A percentile compares a stretch with the other conserved stretches of the same genome.
phyloP scores from a whole-genome alignment of 2,888 invertebrate genomes.

The Bombylius discolor region DNA sequence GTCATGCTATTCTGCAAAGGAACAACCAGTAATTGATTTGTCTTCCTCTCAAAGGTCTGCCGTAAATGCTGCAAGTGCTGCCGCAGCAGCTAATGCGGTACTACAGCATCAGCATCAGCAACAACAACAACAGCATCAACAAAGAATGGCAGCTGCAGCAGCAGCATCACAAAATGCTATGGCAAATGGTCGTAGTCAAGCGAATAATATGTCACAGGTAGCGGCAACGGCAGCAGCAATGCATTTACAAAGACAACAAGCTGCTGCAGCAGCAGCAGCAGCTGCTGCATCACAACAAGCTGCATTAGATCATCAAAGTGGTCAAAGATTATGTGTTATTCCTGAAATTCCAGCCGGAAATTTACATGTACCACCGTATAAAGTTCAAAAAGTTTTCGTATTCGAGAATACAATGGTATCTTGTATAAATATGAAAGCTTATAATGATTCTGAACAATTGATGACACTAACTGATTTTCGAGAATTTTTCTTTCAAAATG shows the following conservation, averaged over 20 bases:
- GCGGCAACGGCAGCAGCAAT: slow-evolving; percentile 33
- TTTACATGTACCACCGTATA: slow-evolving; percentile 60
- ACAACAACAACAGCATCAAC: slow-evolving; percentile 18
- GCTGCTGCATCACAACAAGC: slow-evolving; percentile 23
- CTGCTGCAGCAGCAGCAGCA: slow-evolving; percentile 20
- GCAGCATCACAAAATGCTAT: slow-evolving; percentile 6
- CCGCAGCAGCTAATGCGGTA: slow-evolving; percentile 19
- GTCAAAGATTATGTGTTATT: slow-evolving; percentile 48
- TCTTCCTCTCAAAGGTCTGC: slow-evolving; percentile 39
- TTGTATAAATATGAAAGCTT: slow-evolving; percentile 78
- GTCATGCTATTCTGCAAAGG: slow-evolving; percentile 22
- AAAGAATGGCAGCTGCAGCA: slow-evolving; percentile 7
- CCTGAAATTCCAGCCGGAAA: slow-evolving; percentile 54
- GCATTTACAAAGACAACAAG: slow-evolving; percentile 36
- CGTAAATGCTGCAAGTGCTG: slow-evolving; percentile 23
- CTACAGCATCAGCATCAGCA: slow-evolving; percentile 26
- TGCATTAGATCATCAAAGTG: slow-evolving; percentile 20
- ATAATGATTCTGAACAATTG: slow-evolving; percentile 64
- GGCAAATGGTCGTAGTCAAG: slow-evolving; percentile 10
- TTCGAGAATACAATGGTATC: slow-evolving; percentile 64
- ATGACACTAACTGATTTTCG: slow-evolving; percentile 74
- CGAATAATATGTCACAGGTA: slow-evolving; percentile 11
- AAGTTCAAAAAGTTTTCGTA: slow-evolving; percentile 67
- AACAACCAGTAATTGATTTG: slow-evolving; percentile 38
- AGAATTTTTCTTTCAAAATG: slow-evolving; percentile 65